Conservation (phyloP, 2,797 vertebrate species). For the Clarias fuscus region DNA sequence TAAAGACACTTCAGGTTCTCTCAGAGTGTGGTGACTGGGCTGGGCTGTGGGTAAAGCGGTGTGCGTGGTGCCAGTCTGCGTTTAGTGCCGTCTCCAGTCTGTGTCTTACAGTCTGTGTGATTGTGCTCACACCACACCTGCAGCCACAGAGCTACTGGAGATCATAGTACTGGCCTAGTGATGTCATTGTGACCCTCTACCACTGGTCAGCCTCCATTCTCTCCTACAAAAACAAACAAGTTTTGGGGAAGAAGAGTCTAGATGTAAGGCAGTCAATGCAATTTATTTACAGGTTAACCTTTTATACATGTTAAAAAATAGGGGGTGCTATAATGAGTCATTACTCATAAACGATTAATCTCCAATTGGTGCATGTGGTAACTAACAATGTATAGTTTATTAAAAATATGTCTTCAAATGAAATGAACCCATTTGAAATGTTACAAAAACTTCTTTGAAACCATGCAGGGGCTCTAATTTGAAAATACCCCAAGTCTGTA, state of each 20-base stretch:
- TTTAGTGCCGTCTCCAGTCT: conserved; percentile 74
- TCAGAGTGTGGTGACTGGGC: conserved; percentile 1
- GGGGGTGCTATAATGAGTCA: not conserved
- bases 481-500: too few relatives aligned
- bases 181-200: conserved; percentile 74
- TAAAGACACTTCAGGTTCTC: conserved; percentile 67
- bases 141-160: conserved; percentile 85
- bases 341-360: not conserved
- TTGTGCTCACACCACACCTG: conserved; percentile 81
- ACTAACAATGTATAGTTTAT: too few relatives aligned
- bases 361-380: too few relatives aligned
- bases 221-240: conserved; percentile 67
- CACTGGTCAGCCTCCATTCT: conserved; percentile 82
- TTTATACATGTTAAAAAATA: not conserved
- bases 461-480: too few relatives aligned
- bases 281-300: not conserved
- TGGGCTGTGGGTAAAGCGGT: conserved; percentile 65
- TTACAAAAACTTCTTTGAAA: too few relatives aligned
- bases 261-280: not conserved
- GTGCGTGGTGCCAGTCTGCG: conserved; percentile 83
- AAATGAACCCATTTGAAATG: too few relatives aligned
- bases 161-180: conserved; percentile 97
- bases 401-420: too few relatives aligned
- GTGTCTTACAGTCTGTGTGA: conserved; percentile 80
- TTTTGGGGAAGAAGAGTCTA: not conserved